These are phyloP conservation scores for Sus cebifrons DNA, from an alignment of 2,797 vertebrate genomes.

Conservation along the genomic window DNA sequence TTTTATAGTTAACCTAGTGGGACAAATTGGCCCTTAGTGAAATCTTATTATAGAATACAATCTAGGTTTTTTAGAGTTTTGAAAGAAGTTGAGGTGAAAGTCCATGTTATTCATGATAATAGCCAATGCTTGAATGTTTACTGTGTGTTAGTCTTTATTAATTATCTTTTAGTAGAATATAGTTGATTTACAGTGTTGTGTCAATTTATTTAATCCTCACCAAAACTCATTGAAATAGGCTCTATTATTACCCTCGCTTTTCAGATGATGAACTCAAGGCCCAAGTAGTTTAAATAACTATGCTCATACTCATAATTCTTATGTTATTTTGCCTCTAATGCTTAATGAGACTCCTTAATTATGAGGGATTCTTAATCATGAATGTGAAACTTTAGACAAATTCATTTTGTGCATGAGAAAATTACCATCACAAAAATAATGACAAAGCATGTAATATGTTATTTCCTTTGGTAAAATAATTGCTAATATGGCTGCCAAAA, in stretches of 20 bases:
- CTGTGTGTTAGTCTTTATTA: not conserved
- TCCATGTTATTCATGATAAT: not conserved
- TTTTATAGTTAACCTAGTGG: slow-evolving; percentile 24
- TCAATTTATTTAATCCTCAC: not conserved
- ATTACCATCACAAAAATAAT: not conserved
- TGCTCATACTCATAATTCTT: not conserved
- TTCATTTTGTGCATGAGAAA: slow-evolving; percentile 14
- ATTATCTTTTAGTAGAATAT: too few relatives aligned
- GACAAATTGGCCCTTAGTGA: slow-evolving; percentile 1
- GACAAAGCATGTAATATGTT: not conserved
- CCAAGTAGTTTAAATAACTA: not conserved
- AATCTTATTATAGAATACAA: not conserved
- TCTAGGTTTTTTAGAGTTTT: not conserved
- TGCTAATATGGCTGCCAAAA: not conserved
- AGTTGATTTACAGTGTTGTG: too few relatives aligned
- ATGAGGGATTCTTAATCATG: not conserved
- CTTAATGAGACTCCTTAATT: not conserved
- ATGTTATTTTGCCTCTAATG: not conserved
- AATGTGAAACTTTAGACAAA: slow-evolving; percentile 33
- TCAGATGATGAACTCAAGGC: not conserved
- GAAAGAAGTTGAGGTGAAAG: slow-evolving; percentile 25
- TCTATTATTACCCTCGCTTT: not conserved
- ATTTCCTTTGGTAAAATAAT: slow-evolving; percentile 27
- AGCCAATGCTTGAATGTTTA: not conserved
- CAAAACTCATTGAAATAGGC: not conserved